Base-by-base conservation (phyloP, 2,888 invertebrate genomes). In the Watsonalla binaria region DNA sequence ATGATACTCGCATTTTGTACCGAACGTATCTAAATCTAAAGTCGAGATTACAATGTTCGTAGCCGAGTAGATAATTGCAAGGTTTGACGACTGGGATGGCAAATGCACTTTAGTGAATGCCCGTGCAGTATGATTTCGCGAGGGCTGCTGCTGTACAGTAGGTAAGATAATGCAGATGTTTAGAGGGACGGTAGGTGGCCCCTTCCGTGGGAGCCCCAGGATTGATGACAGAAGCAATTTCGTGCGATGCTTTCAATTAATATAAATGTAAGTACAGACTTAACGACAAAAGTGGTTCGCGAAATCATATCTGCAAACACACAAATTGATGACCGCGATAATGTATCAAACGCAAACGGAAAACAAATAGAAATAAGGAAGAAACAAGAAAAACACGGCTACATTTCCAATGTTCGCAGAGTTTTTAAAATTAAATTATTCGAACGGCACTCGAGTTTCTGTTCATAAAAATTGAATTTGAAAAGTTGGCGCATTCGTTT, bases 121-220 rank as follows among this genome's bases (percentile, higher is more conserved):
- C 76, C 80, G 82, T 80, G 84, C 84, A 80, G 81, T 77, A 78
- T 79, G 86, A 85, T 84, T 84, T 76, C 63, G 76, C 67, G 79
- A 79, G 86, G 86, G 85, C 76, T 68, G 49, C 11, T 37, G 37
- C 64, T 54, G 75, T 1, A 24, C 24, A 24, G 2, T 73, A 88
- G 86, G 87, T 87, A 86, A 88, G 88, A 86, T 86, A 88, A 87
- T 89, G 85, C 89, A 89, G 88, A 87, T 87, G 82, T 84, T 74
- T 65, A 69, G 69, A 71, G 65, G 76, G 76, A 75, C 70, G 69
- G 61, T 63, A 73, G 66, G 70, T 72, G 62, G 67, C 69, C 77
- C 72, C 72, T 71, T 64, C 60, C 62, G 13, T 37, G 37, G 58
- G 59, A 56, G 70, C 72, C 70, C 70, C 65, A 68, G 67, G 73